Base-by-base conservation (phyloP, 2,113 vertebrate genomes). In the Oreochromis spilurus region DNA sequence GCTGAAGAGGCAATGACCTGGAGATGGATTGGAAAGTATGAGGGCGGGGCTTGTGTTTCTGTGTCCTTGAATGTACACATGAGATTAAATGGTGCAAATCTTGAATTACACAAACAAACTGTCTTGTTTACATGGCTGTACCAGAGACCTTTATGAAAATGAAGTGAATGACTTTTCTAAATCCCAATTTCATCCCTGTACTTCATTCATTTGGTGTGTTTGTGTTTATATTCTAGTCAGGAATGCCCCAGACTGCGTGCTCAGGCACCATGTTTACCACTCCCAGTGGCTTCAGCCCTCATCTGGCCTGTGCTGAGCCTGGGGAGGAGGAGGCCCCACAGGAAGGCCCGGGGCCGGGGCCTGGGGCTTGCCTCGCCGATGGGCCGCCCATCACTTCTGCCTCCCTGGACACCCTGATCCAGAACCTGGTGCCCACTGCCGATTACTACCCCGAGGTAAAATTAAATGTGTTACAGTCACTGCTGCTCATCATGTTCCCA, bases 401-500 rank as follows among this genome's bases (percentile, higher is more conserved):
- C 90, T 98, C 97, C 90, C 95, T 98, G 91, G 97, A 98, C 92
- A 97, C 97, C 80, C 96, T 98, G 79, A 98, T 98, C 89, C 97
- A 98, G 89, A 97, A 98, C 89, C 96, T 98, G 79, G 97, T 98
- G 87, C 97, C 98, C 93, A 98, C 97, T 52, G 95, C 97, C 4
- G 97, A 98, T 92, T 98, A 98, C 94, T 98, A 98, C 92, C 98
- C 97, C 0, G 97, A 98, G 97, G 98, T 98, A 90, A 88, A 72
- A 3, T 3, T 2, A 24, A 53, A 54, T 29, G 5, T 2, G 29
- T 29, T 48, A 17, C 38, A 53, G 13, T 67, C 16, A 16, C n/a
- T 52, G 5, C 19, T 58, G n/a, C 67, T 87, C 36, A 83, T 81
- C 50, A 65, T 58, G 40, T 31, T 67, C 26, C 70, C 24, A 21